These are phyloP conservation scores for Bambusicola thoracicus DNA, from an alignment of 2,113 vertebrate species.

Conservation along the genomic window DNA sequence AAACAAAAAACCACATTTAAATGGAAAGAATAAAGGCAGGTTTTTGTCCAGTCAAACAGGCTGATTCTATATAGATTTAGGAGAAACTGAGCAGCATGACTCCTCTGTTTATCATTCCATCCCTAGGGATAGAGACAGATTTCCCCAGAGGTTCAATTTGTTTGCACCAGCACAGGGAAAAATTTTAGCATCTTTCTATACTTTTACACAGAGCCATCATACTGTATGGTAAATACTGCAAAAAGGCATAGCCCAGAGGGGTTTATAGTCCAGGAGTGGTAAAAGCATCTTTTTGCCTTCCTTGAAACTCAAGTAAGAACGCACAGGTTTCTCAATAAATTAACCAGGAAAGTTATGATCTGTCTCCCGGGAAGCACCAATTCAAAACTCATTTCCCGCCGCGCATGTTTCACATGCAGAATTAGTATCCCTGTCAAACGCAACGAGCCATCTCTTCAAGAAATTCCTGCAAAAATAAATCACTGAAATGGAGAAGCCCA, in stretches of 20 bases:
- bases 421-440: not conserved
- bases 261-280: not conserved
- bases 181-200: not conserved
- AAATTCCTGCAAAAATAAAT: constrained; percentile 13
- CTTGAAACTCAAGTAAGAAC: constrained; percentile 39
- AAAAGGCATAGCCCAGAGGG: not conserved
- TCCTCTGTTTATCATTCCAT: not conserved
- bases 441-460: not conserved
- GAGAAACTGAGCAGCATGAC: rapidly evolving
- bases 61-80: not conserved
- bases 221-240: not conserved
- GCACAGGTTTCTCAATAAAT: constrained; percentile 18
- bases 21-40: not conserved
- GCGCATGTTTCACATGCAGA: not conserved
- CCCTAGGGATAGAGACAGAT: not conserved
- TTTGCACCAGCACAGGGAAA: rapidly evolving
- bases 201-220: rapidly evolving
- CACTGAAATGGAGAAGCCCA: not conserved
- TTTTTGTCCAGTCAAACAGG: not conserved
- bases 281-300: not conserved
- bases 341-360: constrained; percentile 20
- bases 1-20: not conserved
- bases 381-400: constrained; percentile 41
- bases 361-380: constrained; percentile 26
- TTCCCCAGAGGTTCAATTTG: not conserved